Base-by-base conservation (phyloP, 2,888 invertebrate species). In the Pseudococcus jackbeardsleyi region DNA sequence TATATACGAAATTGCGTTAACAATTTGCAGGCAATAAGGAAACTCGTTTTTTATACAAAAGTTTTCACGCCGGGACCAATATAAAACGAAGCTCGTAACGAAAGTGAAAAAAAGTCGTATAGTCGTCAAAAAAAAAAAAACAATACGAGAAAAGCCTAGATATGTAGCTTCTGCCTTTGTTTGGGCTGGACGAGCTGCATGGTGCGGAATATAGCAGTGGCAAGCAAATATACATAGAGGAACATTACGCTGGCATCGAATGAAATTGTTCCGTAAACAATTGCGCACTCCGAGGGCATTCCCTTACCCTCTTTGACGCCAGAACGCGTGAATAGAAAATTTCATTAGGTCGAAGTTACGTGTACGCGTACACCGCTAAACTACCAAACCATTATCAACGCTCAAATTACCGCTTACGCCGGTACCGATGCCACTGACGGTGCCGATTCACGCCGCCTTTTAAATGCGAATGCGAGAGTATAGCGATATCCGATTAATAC, bases 1-100 rank as follows among this genome's bases (percentile, higher is more conserved):
- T 22, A 26, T 26, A 26, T 26, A 77, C 8, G 15, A 77, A 77
- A 77, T 77, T 77, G 77, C 77, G 39, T n/a, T 42, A 17, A n/a
- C 77, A 77, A 77, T 42, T 77, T 42, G 77, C 77, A 77, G 42
- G 77, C 77, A 77, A 77, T 77, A 77, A 77, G 77, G 77, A 77
- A 77, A 77, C 77, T 77, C 42, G 77, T 77, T 77, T 77, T 77
- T 77, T 68, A 26, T 26, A 12, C 17, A 22, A 77, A 77, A 77
- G 39, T 77, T 77, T 77, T 39, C 42, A 9, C n/a, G 33, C 77
- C 42, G 77, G 39, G 7, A 39, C 77, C 26, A 9, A 26, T 68
- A 26, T 68, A 26, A 68, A 26, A 1, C 6, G 54, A n/a, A 54
- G 68, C 11, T 11, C 12, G 22, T 11, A 68, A 26, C 8, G 68